These are phyloP conservation scores for Stratiolaelaps scimitus DNA, from an alignment of 1,140 invertebrate species.

Conservation along the genomic window DNA sequence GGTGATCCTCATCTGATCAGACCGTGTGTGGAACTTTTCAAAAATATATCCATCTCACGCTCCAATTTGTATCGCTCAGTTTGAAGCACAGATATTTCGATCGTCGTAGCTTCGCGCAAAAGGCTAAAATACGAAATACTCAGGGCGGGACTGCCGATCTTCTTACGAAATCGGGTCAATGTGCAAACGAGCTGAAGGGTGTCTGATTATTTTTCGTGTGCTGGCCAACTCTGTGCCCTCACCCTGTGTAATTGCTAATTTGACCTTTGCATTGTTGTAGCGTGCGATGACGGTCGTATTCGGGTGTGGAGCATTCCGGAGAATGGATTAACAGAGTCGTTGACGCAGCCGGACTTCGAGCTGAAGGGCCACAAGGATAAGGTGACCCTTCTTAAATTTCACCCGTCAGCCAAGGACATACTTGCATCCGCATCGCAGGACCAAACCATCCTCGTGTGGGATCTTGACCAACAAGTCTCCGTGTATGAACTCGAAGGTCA, in stretches of 20 bases:
- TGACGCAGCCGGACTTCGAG: conserved; percentile 48
- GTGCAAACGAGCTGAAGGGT: too few species aligned
- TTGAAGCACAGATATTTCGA: too few species aligned
- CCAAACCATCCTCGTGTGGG: conserved; percentile 72
- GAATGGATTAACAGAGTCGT: conserved; percentile 57
- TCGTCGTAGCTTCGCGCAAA: too few species aligned
- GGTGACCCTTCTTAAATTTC: conserved; percentile 77
- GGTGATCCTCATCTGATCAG: too few species aligned
- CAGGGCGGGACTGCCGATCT: neutral
- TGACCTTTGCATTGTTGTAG: conserved; percentile 41
- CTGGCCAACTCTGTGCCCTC: neutral
- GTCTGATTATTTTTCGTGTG: neutral
- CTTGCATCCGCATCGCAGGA: conserved; percentile 75
- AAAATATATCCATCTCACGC: too few species aligned
- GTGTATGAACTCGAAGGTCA: conserved; percentile 48
- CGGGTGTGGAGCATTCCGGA: conserved; percentile 63
- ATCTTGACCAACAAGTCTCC: conserved; percentile 40
- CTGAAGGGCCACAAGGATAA: conserved; percentile 69
- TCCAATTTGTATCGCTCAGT: too few species aligned
- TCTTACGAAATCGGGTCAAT: neutral
- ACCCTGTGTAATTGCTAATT: neutral
- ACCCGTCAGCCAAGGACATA: conserved; percentile 70
- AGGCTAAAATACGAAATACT: too few species aligned
- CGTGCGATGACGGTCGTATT: conserved; percentile 78
- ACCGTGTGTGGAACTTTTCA: too few species aligned